Evolutionary conservation across 2,888 invertebrate genomes (phyloP), one percentile per base, ranked within the genome.

Genomic region (Encarsia formosa): DNA sequence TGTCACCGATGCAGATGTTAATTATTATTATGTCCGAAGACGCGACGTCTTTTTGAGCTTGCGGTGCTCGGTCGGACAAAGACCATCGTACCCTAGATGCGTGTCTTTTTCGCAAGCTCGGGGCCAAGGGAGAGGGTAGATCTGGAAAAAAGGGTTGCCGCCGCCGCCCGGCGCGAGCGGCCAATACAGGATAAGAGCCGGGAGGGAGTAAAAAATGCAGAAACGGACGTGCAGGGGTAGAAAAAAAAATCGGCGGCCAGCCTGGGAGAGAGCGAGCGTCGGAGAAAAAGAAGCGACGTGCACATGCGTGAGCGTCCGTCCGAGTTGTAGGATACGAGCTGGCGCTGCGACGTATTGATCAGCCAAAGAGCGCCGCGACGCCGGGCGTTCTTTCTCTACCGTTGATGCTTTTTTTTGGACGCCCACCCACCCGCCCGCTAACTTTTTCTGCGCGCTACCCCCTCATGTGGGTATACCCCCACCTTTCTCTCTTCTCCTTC

Each of bases 321-420:
- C 54, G 42, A 50, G 54, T 42, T 42, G n/a, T n/a, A n/a, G n/a
- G n/a, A n/a, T 46, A 62, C 59, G 71, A 70, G 70, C 69, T 69
- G 71, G 71, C 70, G 70, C 69, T 69, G 71, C 70, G 71, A 71
- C 68, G 71, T 73, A 73, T 73, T 73, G 73, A 73, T 73, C 73
- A 73, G 73, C 73, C 68, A 70, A 71, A 73, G 71, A 73, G 71
- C 71, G 71, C 71, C 69, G 69, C 72, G 70, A 71, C 71, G 71
- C 70, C 71, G 67, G 70, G 70, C 70, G 70, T 73, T 70, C 73
- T 73, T 72, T 71, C 67, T 67, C 69, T 68, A 5, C 13, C 9
- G 72, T 71, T 72, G 70, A 69, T 72, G 69, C 69, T 68, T 71
- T 71, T 72, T 71, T 70, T 68, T 66, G 68, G 69, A 64, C 38